phyloP scores from a whole-genome alignment of 2,888 invertebrate genomes.

The Drosophila limbata region DNA sequence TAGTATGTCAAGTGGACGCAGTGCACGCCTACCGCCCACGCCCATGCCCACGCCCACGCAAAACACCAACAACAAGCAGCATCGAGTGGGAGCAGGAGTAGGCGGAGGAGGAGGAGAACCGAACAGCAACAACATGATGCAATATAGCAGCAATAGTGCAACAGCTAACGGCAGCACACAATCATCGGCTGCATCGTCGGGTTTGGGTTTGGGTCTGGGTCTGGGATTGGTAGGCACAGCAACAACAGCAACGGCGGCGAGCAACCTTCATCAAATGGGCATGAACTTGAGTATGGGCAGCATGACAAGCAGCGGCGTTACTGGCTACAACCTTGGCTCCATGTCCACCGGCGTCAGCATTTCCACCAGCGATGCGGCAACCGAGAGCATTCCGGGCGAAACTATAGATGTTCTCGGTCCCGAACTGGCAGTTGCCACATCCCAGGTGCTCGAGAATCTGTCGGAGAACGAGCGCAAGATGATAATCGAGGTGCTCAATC shows the following conservation, averaged over 20 bases:
- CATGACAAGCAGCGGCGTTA: slow-evolving; percentile 38
- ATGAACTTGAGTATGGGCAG: slow-evolving; percentile 47
- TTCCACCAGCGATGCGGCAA: slow-evolving; percentile 63
- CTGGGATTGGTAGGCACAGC: slow-evolving; percentile 6
- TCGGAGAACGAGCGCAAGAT: slow-evolving; percentile 86
- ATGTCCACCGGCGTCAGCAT: slow-evolving; percentile 48
- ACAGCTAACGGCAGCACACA: slow-evolving; percentile 41
- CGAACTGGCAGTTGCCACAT: slow-evolving; percentile 83
- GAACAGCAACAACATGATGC: slow-evolving; percentile 79
- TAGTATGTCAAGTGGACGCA: slow-evolving; percentile 85
- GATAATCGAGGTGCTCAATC: slow-evolving; percentile 86
- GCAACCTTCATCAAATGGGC: slow-evolving; percentile 58
- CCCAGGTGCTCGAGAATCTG: slow-evolving; percentile 84
- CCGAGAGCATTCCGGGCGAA: slow-evolving; percentile 77
- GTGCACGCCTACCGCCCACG: slow-evolving; percentile 84
- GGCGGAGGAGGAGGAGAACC: slow-evolving; percentile 62
- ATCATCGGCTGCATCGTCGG: slow-evolving; percentile 2
- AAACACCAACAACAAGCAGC: slow-evolving; percentile 27
- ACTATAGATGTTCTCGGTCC: slow-evolving; percentile 83
- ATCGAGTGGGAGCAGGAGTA: slow-evolving; percentile 32
- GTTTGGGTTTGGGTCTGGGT: neutral
- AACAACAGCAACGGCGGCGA: neutral
- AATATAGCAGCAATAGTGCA: slow-evolving; percentile 50
- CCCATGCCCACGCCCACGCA: slow-evolving; percentile 68
- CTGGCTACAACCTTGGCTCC: slow-evolving; percentile 44